phyloP scores from a whole-genome alignment of 2,797 vertebrate genomes.

The Centroberyx gerrardi region DNA sequence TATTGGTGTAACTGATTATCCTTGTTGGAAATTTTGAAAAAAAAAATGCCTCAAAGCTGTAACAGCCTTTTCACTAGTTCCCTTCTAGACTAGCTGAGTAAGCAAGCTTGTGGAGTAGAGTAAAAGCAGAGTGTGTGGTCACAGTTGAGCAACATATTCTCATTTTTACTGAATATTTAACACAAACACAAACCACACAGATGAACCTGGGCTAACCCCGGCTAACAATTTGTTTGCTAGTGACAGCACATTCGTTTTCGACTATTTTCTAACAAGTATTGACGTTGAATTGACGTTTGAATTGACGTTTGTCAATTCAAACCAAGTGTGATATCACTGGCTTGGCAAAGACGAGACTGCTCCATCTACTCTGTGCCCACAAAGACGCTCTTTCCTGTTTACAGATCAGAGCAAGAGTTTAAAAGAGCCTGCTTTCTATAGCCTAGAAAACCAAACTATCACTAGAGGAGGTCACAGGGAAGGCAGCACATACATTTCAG shows the following conservation, averaged over 20 bases:
- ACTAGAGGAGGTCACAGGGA: neutral
- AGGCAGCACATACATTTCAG: neutral
- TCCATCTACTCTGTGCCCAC: slow-evolving; percentile 47
- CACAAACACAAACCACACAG: no score
- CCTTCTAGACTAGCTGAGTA: slow-evolving; percentile 7
- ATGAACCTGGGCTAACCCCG: no score
- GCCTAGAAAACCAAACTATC: no score
- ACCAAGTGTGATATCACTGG: neutral
- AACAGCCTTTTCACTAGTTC: slow-evolving; percentile 1
- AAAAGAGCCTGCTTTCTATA: neutral
- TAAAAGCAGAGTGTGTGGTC: neutral
- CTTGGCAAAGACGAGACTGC: slow-evolving; percentile 3
- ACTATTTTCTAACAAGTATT: neutral
- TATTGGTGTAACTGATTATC: neutral
- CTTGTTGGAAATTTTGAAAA: neutral
- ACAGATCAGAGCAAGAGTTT: slow-evolving; percentile 29
- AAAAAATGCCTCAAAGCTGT: neutral
- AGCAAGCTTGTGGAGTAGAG: neutral
- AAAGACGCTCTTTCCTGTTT: slow-evolving; percentile 55
- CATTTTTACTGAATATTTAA: neutral
- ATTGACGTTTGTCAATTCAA: neutral
- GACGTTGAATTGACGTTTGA: no score
- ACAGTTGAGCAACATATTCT: neutral
- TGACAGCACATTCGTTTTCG: neutral
- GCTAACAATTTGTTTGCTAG: no score